Evolutionary conservation across 2,888 invertebrate genomes (phyloP).

Genomic region (Drepana falcataria): DNA sequence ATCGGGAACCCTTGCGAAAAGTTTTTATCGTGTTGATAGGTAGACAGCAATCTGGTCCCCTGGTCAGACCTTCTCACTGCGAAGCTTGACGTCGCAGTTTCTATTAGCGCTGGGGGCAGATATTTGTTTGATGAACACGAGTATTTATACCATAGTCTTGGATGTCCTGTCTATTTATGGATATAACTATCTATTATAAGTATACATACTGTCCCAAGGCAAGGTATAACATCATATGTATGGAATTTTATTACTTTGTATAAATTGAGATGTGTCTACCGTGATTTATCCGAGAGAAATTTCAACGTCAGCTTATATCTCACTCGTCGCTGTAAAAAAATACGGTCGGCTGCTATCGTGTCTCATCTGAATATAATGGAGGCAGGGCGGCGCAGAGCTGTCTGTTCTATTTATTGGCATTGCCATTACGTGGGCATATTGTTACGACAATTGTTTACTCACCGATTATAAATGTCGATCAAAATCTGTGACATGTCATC

Average conservation of each 20-base stretch:
- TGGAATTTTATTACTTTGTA: not conserved
- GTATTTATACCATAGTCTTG: no score
- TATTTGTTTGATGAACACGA: no score
- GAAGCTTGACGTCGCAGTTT: no score
- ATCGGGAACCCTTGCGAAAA: no score
- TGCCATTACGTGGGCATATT: constrained; percentile 52
- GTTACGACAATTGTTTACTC: constrained; percentile 19
- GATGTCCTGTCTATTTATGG: no score
- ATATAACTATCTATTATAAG: no score
- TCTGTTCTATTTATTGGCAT: constrained; percentile 41
- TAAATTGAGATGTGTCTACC: constrained; percentile 1
- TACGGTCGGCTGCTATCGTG: constrained; percentile 33
- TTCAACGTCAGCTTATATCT: constrained; percentile 27
- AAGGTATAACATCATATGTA: no score
- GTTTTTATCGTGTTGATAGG: no score
- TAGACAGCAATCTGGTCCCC: no score
- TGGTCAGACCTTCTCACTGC: no score
- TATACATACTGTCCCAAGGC: no score
- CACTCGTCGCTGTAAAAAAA: constrained; percentile 24
- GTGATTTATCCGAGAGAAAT: constrained; percentile 3
- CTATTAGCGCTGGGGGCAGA: no score
- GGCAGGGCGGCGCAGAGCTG: constrained; percentile 49
- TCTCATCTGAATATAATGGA: constrained; percentile 73
- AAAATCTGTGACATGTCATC: not conserved
- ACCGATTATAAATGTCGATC: constrained; percentile 1